phyloP scores from a whole-genome alignment of 2,888 invertebrate species.

The Pseudococcus viburni region DNA sequence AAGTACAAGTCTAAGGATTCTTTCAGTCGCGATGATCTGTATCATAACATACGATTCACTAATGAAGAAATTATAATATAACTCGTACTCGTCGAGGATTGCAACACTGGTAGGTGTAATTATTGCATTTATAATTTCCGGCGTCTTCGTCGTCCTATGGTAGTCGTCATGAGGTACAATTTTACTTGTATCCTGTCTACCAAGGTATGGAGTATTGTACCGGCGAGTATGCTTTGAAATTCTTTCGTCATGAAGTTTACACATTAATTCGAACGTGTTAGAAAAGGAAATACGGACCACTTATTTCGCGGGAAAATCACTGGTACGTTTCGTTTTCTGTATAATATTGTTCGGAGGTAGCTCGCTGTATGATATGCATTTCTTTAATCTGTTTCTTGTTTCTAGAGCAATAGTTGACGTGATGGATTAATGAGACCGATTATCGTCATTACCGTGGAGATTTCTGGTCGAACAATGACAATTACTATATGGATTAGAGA shows the following conservation, averaged over 20 bases:
- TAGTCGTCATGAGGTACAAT: not conserved
- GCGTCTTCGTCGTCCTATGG: not conserved
- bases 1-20: not conserved
- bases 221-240: not conserved
- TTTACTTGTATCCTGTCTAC: conserved; percentile 31
- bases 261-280: conserved; percentile 27
- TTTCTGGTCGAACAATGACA: not conserved
- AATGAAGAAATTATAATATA: conserved; percentile 35
- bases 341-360: not conserved
- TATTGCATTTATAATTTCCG: conserved; percentile 35
- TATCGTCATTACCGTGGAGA: not conserved
- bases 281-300: conserved; percentile 27
- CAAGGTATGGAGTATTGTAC: not conserved
- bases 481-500: not conserved
- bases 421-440: conserved; percentile 35
- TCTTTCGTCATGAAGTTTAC: conserved; percentile 35
- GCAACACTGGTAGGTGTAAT: conserved; percentile 18
- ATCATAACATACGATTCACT: not conserved
- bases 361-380: not conserved
- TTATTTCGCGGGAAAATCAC: conserved; percentile 31
- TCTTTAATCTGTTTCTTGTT: conserved; percentile 9
- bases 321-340: conserved; percentile 15
- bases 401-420: conserved; percentile 10
- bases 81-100: not conserved
- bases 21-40: not conserved